Evolutionary conservation across 2,113 vertebrate genomes (phyloP).

Genomic region (Heliornis fulica): DNA sequence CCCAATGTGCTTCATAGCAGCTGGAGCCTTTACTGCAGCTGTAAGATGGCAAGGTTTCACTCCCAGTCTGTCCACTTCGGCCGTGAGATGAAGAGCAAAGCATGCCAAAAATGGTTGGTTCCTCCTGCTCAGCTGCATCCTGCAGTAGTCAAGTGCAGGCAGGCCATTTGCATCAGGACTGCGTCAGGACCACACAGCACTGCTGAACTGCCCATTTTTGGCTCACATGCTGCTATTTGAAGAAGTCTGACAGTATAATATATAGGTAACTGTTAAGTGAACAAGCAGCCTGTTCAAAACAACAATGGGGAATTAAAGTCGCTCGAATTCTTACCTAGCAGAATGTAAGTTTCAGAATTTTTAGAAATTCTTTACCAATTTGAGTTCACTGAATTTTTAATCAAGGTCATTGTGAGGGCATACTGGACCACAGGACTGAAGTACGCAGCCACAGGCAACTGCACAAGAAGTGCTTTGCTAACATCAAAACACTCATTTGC

Average conservation of each 20-base stretch:
- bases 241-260: neutral
- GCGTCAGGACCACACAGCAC: neutral
- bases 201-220: accelerated
- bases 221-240: neutral
- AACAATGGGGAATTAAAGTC: neutral
- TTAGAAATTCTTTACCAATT: neutral
- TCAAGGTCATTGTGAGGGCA: neutral
- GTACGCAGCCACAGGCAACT: neutral
- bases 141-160: neutral
- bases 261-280: neutral
- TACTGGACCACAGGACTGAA: neutral
- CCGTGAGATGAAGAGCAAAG: neutral
- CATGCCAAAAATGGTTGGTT: neutral
- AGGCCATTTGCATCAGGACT: neutral
- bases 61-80: neutral
- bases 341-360: neutral
- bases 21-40: accelerated
- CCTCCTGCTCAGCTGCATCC: neutral
- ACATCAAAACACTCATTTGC: neutral
- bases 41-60: accelerated
- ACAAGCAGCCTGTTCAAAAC: neutral
- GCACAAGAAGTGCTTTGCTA: neutral
- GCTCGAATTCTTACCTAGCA: neutral
- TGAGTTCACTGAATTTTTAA: neutral
- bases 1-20: neutral